Conservation (phyloP, 1,140 invertebrate genomes). For the Heliconius himera region DNA sequence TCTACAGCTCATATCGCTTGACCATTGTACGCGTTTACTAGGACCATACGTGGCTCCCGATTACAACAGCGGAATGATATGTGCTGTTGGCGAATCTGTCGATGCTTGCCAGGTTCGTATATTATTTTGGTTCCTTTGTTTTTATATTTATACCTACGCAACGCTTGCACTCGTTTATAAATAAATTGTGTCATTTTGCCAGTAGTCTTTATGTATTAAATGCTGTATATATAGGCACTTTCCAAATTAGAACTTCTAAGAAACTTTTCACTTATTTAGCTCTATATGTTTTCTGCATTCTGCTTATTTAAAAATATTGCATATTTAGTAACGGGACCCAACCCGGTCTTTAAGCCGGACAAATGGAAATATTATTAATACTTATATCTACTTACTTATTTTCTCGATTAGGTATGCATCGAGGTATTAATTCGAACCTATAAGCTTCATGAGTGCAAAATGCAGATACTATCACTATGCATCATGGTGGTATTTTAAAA, state of each 20-base stretch:
- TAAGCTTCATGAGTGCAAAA: too few species aligned
- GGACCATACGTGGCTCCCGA: slow-evolving; percentile 64
- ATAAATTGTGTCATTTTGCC: slow-evolving; percentile 3
- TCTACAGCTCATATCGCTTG: slow-evolving; percentile 64
- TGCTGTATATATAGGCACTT: neutral
- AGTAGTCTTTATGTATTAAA: neutral
- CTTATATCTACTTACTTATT: too few species aligned
- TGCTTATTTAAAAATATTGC: too few species aligned
- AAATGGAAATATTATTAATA: too few species aligned
- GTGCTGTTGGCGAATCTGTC: slow-evolving; percentile 64
- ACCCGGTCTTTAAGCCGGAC: too few species aligned
- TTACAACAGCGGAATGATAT: slow-evolving; percentile 67
- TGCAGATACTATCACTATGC: too few species aligned
- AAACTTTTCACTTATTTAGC: neutral
- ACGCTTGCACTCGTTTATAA: neutral
- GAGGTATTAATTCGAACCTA: too few species aligned
- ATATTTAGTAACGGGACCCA: too few species aligned
- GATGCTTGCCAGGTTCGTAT: slow-evolving; percentile 72
- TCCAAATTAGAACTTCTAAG: neutral
- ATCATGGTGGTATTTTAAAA: too few species aligned
- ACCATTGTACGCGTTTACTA: slow-evolving; percentile 58
- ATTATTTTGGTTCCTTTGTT: slow-evolving; percentile 2
- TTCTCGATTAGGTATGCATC: too few species aligned
- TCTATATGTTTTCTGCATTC: too few species aligned
- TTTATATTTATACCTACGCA: neutral